Conservation (phyloP, 2,888 invertebrate species). For the Leptogaster cylindrica region DNA sequence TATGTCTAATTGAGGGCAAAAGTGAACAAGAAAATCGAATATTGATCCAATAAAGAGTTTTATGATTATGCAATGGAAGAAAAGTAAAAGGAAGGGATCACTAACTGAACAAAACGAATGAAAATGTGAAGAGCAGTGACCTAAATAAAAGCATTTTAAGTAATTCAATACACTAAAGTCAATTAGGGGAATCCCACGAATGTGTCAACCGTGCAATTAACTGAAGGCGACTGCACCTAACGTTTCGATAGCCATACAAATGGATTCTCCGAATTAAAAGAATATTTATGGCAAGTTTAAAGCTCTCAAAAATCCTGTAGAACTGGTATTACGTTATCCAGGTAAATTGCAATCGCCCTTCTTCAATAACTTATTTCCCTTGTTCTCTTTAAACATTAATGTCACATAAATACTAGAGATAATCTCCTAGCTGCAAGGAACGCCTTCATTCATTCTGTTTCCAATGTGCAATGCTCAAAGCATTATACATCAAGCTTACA, state of each 20-base stretch:
- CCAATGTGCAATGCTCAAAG: too few species aligned
- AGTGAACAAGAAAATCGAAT: too few species aligned
- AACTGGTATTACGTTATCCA: not conserved
- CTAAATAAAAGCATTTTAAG: slow-evolving; percentile 29
- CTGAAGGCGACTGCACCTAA: not conserved
- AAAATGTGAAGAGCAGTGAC: slow-evolving; percentile 15
- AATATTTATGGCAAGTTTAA: slow-evolving; percentile 18
- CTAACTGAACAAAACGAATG: not conserved
- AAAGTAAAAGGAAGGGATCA: too few species aligned
- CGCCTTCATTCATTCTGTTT: slow-evolving; percentile 12
- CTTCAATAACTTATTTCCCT: slow-evolving; percentile 12
- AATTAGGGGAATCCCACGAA: slow-evolving; percentile 31
- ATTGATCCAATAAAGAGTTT: too few species aligned
- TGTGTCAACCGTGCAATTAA: slow-evolving; percentile 18
- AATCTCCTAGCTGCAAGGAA: slow-evolving; percentile 16
- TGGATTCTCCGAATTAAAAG: not conserved
- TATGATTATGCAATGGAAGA: too few species aligned
- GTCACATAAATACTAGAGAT: slow-evolving; percentile 35
- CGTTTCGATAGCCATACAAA: too few species aligned
- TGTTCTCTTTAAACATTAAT: slow-evolving; percentile 30
- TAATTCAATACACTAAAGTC: slow-evolving; percentile 28
- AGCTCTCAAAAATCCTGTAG: slow-evolving; percentile 9
- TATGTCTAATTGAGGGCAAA: too few species aligned
- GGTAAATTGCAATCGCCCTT: not conserved
- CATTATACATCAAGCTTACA: too few species aligned